Evolutionary conservation across 1,140 invertebrate species (phyloP).

Genomic region (Papilio glaucus): DNA sequence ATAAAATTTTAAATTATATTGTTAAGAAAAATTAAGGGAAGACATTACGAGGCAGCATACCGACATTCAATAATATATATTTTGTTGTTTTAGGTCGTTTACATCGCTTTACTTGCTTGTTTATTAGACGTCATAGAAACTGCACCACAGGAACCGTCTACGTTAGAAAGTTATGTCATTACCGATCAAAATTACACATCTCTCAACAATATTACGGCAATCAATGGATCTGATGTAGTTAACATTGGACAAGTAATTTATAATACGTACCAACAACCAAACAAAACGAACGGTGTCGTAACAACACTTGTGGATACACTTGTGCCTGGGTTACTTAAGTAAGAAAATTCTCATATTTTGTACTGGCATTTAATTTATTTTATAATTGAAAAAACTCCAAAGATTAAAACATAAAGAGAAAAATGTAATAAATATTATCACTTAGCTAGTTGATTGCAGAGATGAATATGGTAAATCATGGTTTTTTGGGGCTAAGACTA

Average conservation of each 20-base stretch:
- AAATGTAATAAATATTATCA: neutral
- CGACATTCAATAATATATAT: neutral
- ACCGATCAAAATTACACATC: neutral
- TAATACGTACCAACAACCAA: neutral
- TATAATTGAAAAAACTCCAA: neutral
- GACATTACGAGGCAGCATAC: no score
- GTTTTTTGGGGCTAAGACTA: no score
- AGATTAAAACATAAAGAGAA: neutral
- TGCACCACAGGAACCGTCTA: neutral
- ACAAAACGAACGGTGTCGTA: neutral
- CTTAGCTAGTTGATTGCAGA: no score
- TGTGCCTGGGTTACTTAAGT: neutral
- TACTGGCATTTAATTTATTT: neutral
- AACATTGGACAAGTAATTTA: neutral
- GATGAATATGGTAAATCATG: no score
- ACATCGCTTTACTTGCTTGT: slow-evolving; percentile 6
- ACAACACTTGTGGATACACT: neutral
- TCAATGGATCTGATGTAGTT: neutral
- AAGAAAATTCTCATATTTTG: neutral
- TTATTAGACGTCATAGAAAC: neutral
- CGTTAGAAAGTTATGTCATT: neutral
- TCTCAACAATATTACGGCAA: neutral
- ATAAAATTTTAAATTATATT: no score
- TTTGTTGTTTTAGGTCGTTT: slow-evolving; percentile 15
- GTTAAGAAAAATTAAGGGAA: no score